Conservation (phyloP, 2,113 vertebrate genomes). For the Cnemophilus loriae region DNA sequence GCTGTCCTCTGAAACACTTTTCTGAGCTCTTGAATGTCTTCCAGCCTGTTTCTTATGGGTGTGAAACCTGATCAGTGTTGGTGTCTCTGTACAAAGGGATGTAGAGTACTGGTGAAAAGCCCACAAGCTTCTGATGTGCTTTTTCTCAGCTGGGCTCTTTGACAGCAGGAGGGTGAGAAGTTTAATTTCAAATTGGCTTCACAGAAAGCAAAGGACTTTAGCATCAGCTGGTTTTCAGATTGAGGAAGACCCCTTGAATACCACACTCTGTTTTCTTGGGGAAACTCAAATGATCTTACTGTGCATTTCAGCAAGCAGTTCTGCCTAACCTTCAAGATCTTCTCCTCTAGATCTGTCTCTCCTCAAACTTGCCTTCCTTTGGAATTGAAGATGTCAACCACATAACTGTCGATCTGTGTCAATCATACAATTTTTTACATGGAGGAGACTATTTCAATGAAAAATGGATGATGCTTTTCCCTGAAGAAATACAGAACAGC, state of each 20-base stretch:
- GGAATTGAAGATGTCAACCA: background rate
- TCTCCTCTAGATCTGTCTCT: background rate
- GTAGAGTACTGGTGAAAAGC: background rate
- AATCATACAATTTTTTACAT: background rate
- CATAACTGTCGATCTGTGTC: background rate
- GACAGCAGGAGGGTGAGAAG: background rate
- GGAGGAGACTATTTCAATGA: background rate
- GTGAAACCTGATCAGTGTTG: background rate
- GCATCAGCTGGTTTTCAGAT: background rate
- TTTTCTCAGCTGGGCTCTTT: background rate
- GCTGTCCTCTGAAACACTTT: background rate
- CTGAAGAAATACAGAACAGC: background rate
- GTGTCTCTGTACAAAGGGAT: background rate
- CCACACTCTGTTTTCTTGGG: background rate
- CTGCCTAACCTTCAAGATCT: background rate
- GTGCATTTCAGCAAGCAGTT: background rate
- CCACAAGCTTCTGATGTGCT: background rate
- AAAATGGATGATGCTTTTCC: background rate
- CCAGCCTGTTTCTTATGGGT: background rate
- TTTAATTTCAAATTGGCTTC: background rate
- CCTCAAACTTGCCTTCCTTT: background rate
- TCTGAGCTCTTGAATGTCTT: constrained; percentile 3
- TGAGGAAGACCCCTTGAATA: background rate
- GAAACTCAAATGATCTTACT: background rate
- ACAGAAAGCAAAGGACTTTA: background rate